These are phyloP conservation scores for Opisthocomus hoazin DNA, from an alignment of 2,113 vertebrate genomes.

Conservation along the genomic window DNA sequence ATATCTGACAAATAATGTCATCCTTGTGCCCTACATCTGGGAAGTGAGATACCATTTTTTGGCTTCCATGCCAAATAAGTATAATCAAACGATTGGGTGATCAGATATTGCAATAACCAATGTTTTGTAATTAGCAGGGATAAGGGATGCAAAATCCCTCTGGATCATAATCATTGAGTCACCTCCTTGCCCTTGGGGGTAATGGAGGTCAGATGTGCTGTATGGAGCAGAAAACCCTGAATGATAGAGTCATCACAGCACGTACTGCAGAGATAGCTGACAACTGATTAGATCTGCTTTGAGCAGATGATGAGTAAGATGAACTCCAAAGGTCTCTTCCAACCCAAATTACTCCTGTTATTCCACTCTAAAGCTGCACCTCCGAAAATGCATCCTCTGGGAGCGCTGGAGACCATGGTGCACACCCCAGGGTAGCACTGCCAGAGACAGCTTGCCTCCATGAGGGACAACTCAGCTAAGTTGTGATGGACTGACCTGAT, in stretches of 20 bases:
- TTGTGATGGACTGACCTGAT: neutral
- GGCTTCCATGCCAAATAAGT: neutral
- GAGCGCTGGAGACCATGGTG: neutral
- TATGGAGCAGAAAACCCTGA: neutral
- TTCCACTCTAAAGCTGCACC: neutral
- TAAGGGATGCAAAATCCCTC: neutral
- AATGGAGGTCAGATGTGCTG: neutral
- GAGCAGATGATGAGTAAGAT: neutral
- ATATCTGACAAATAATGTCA: neutral
- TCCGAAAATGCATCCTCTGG: neutral
- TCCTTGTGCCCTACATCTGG: neutral
- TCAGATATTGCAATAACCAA: neutral
- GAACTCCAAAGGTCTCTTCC: neutral
- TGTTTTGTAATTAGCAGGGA: neutral
- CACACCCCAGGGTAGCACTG: rapidly evolving
- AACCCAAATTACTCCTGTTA: neutral
- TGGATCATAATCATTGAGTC: neutral
- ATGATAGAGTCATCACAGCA: neutral
- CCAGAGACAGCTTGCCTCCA: neutral
- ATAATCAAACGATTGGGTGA: neutral
- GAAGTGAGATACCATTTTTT: neutral
- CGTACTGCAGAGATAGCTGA: neutral
- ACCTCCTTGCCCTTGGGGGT: neutral
- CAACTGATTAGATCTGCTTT: neutral
- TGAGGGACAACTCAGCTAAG: neutral